Base-by-base conservation (phyloP, 2,797 vertebrate genomes). In the Gallirallus australis region DNA sequence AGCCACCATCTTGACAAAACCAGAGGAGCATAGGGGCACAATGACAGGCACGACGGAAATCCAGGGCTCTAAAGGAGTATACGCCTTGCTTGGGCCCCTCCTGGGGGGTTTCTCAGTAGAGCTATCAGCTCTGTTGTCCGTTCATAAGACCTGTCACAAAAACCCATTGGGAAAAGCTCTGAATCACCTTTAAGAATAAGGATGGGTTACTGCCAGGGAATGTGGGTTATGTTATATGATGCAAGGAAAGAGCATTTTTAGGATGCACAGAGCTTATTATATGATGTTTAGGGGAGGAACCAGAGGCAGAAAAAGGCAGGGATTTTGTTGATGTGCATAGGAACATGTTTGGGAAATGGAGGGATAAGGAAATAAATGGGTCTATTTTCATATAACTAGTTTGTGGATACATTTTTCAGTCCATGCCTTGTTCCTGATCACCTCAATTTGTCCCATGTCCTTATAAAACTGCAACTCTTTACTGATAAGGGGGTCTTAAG, bases 191-290 rank as follows among this genome's bases (percentile, higher is more conserved):
- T 84, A 39, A 84, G 48, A 60, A 6, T 59, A 68, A 20, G 2
- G 0, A 7, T 6, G 7, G 1, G 3, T 69, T 3, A 9, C 23
- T 72, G 13, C 24, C 7, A 31, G 31, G 10, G 30, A 30, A 2
- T 30, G 16, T 39, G 31, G 47, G 28, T 33, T 57, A 24, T 2
- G 7, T 61, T 50, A 40, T 33, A 17, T n/a, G 10, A 47, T 37
- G 9, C 9, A 30, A 24, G 6, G 12, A 59, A 85, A 73, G 3
- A 8, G 1, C 2, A 18, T 73, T 17, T 50, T 72, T 14, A 9
- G 6, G 25, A 37, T 65, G 9, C 17, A 50, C 12, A 33, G 5
- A 3, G 4, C 2, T 82, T 54, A 47, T 64, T 82, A 61, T 63
- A 65, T 3, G 14, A n/a, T 54, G 4, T 23, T 73, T 35, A 80